These are phyloP conservation scores for Corvus cornix DNA, from an alignment of 2,113 vertebrate species.

Conservation along the genomic window DNA sequence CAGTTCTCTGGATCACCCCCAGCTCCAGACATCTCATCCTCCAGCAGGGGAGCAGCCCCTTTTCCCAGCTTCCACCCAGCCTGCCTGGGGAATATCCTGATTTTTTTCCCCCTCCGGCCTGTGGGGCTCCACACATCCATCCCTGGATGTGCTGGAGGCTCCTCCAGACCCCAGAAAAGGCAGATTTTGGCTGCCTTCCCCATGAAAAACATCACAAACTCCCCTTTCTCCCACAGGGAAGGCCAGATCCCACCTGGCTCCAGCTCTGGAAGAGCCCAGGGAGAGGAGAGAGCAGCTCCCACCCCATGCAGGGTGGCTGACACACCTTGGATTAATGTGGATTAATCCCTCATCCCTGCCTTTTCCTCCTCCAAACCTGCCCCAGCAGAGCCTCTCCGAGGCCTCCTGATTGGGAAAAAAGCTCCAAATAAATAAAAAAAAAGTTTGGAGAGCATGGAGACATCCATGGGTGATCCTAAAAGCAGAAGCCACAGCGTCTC, in stretches of 20 bases:
- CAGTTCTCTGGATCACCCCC: background rate
- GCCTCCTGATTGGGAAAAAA: background rate
- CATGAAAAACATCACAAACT: background rate
- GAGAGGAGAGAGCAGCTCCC: background rate
- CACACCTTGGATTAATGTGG: background rate
- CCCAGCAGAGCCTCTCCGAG: background rate
- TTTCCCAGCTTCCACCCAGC: background rate
- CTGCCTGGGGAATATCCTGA: accelerated
- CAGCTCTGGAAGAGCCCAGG: background rate
- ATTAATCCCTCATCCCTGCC: background rate
- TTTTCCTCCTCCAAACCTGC: background rate
- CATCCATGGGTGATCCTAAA: background rate
- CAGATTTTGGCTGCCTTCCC: background rate
- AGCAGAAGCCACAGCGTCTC: background rate
- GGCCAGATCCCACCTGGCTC: background rate
- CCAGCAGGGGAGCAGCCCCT: background rate
- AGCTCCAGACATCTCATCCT: background rate
- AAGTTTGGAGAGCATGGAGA: background rate
- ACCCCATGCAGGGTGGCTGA: background rate
- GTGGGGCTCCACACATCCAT: background rate
- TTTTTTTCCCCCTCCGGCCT: background rate
- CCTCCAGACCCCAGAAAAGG: accelerated
- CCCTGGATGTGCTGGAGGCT: accelerated
- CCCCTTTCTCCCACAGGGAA: accelerated
- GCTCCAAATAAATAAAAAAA: background rate